A percentile compares a stretch with the other conserved stretches of the same genome.
Conservation (phyloP, 2,113 vertebrate species). For the Osmerus eperlanus region DNA sequence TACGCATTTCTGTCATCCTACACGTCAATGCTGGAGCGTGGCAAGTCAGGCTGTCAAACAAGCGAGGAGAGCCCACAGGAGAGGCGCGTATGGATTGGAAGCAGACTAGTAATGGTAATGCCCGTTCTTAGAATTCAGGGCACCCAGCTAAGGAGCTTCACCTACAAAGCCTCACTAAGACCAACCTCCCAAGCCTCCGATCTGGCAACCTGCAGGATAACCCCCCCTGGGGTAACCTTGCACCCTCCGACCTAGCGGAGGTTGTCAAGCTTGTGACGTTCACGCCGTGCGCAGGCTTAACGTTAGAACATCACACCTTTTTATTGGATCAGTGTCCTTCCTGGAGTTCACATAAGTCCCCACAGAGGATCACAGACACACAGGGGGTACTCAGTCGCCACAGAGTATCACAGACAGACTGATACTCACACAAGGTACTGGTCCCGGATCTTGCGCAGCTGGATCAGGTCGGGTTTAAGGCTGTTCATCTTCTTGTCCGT, state of each 20-base stretch:
- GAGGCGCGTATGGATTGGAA: no score
- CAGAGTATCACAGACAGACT: background rate
- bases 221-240: background rate
- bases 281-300: no score
- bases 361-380: background rate
- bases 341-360: background rate
- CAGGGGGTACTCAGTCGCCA: no score
- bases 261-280: no score
- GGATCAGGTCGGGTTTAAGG: constrained; percentile 94
- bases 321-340: no score
- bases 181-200: constrained; percentile 5
- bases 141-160: background rate
- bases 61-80: no score
- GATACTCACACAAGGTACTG: constrained; percentile 90
- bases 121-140: constrained; percentile 7
- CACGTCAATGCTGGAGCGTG: no score
- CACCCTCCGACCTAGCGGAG: no score
- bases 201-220: constrained; percentile 1
- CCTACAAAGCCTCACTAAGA: background rate
- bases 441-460: constrained; percentile 94
- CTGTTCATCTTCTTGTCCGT: constrained; percentile 98
- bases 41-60: no score
- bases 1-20: no score
- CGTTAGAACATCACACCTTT: no score
- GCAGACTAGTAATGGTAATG: constrained; percentile 9